These are phyloP conservation scores for Nomada hirtipes DNA, from an alignment of 2,888 invertebrate genomes.

Conservation along the genomic window DNA sequence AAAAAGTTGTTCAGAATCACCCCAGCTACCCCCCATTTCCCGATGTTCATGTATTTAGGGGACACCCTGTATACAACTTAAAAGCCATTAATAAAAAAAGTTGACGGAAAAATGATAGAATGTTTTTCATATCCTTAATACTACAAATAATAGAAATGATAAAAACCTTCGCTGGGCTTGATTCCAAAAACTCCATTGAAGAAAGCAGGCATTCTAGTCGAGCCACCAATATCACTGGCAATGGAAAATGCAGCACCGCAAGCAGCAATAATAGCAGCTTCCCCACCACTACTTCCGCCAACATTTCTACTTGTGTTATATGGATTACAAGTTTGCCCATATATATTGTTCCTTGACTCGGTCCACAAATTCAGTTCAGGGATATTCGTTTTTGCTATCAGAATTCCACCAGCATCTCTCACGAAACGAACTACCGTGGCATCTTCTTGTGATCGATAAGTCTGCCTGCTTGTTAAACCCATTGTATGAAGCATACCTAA, in stretches of 20 bases:
- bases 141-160: conserved; percentile 75
- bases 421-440: conserved; percentile 91
- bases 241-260: conserved; percentile 94
- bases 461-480: conserved; percentile 88
- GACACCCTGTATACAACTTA: no score
- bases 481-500: conserved; percentile 87
- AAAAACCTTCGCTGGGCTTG: conserved; percentile 89
- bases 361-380: conserved; percentile 97
- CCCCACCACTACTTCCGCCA: conserved; percentile 97
- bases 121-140: not conserved
- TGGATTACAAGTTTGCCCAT: conserved; percentile 96
- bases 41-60: no score
- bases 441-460: conserved; percentile 89
- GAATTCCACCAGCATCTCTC: conserved; percentile 93
- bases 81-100: not conserved
- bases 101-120: no score
- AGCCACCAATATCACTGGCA: conserved; percentile 98
- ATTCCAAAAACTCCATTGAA: conserved; percentile 96
- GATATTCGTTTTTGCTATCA: conserved; percentile 95
- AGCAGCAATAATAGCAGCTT: conserved; percentile 90
- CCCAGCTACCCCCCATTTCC: no score
- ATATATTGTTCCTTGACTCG: conserved; percentile 94
- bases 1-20: no score
- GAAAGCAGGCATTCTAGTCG: conserved; percentile 95
- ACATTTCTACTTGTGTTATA: conserved; percentile 93